Evolutionary conservation across 2,797 vertebrate species (phyloP).

Genomic region (Cossypha niveicapilla): DNA sequence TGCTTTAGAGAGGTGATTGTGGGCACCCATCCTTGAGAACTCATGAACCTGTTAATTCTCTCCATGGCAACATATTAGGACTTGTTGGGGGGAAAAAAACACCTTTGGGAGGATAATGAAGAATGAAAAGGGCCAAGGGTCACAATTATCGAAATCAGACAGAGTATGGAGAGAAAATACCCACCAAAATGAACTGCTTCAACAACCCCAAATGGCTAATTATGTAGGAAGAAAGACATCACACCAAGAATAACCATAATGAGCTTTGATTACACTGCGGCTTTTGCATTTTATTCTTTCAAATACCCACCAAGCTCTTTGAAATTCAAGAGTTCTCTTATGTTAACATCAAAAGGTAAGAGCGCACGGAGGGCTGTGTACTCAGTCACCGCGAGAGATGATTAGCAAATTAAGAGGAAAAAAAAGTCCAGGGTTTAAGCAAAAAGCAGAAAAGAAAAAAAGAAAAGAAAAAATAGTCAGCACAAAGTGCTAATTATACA

Average conservation of each 20-base stretch:
- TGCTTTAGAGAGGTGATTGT: background rate
- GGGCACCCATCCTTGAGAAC: background rate
- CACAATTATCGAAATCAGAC: constrained; percentile 32
- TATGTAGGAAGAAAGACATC: constrained; percentile 62
- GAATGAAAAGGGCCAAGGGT: background rate
- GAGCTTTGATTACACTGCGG: constrained; percentile 76
- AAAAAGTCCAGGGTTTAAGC: constrained; percentile 64
- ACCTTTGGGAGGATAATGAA: background rate
- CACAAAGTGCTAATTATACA: constrained; percentile 73
- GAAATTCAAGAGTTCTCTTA: constrained; percentile 80
- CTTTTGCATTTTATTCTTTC: constrained; percentile 66
- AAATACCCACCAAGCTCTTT: constrained; percentile 75
- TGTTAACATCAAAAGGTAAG: constrained; percentile 79
- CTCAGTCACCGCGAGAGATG: constrained; percentile 66
- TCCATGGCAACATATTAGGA: constrained; percentile 49
- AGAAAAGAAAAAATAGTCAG: constrained; percentile 29
- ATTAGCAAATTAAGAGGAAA: constrained; percentile 69
- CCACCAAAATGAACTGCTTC: constrained; percentile 39
- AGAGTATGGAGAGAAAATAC: constrained; percentile 1
- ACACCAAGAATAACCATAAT: constrained; percentile 78
- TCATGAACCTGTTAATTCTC: constrained; percentile 43
- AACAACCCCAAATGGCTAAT: constrained; percentile 62
- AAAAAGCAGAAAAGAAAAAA: background rate
- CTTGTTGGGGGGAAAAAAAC: background rate
- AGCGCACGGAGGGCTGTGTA: constrained; percentile 51